Conservation (phyloP, 2,888 invertebrate genomes). For the Lithophane socia region DNA sequence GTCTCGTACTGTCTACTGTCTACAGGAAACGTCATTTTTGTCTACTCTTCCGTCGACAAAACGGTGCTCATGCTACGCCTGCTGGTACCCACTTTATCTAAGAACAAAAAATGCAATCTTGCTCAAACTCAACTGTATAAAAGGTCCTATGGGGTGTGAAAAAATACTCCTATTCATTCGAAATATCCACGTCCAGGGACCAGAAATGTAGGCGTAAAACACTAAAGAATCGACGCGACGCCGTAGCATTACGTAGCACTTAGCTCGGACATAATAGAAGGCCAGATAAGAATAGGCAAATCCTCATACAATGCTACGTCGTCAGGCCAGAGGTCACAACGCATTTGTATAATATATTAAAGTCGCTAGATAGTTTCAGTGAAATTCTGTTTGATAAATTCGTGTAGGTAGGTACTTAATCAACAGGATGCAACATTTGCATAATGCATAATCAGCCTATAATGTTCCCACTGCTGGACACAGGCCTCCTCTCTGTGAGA, state of each 20-base stretch:
- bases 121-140: background rate
- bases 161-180: background rate
- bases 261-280: background rate
- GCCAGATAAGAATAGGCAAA: constrained; percentile 4
- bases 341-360: background rate
- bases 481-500: too few species aligned
- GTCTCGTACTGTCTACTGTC: too few species aligned
- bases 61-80: too few species aligned
- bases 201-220: background rate
- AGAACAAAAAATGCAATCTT: too few species aligned
- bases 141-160: background rate
- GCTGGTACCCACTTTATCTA: too few species aligned
- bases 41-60: too few species aligned
- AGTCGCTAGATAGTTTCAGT: background rate
- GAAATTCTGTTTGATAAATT: constrained; percentile 1
- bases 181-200: background rate
- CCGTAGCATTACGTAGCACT: constrained; percentile 8
- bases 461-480: too few species aligned
- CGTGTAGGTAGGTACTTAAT: background rate
- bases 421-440: background rate
- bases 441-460: too few species aligned
- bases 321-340: background rate
- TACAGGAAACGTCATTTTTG: too few species aligned
- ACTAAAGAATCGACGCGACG: background rate
- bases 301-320: constrained; percentile 18